phyloP scores from a whole-genome alignment of 2,888 invertebrate genomes.

The Dione juno region DNA sequence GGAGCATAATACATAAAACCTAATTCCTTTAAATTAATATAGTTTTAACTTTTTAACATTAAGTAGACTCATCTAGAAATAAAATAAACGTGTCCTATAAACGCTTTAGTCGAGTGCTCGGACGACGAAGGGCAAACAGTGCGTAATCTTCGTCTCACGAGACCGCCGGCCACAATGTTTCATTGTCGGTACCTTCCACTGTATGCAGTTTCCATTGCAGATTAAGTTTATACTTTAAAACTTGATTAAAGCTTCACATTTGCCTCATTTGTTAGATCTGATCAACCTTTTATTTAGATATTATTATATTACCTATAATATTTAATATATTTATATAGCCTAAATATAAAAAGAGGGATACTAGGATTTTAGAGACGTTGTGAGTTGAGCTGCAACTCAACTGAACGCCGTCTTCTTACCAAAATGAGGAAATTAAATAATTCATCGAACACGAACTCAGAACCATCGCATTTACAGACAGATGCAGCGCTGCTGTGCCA shows the following conservation, averaged over 20 bases:
- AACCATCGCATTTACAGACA: no score
- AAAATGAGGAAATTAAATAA: no score
- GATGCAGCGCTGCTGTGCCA: no score
- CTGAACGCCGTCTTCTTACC: no score
- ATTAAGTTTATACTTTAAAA: constrained; percentile 66
- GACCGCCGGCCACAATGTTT: constrained; percentile 67
- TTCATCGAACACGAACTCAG: no score
- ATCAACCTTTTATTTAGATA: neutral
- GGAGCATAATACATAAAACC: no score
- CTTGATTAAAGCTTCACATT: constrained; percentile 51
- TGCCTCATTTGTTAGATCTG: neutral
- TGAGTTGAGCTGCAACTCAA: no score
- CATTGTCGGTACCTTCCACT: constrained; percentile 56
- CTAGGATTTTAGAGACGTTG: no score
- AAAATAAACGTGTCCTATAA: constrained; percentile 35
- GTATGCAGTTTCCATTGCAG: constrained; percentile 63
- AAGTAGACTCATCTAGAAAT: constrained; percentile 38
- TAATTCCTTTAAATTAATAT: no score
- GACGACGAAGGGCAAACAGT: constrained; percentile 56
- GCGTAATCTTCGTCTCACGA: constrained; percentile 75
- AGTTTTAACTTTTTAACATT: neutral
- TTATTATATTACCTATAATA: neutral
- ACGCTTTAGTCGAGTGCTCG: constrained; percentile 41
- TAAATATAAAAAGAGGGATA: no score
- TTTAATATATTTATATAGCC: neutral